Percentiles rank a stretch among this genome's conserved stretches.
Evolutionary conservation across 2,797 vertebrate genomes (phyloP).

Genomic region (Eremophila alpestris): DNA sequence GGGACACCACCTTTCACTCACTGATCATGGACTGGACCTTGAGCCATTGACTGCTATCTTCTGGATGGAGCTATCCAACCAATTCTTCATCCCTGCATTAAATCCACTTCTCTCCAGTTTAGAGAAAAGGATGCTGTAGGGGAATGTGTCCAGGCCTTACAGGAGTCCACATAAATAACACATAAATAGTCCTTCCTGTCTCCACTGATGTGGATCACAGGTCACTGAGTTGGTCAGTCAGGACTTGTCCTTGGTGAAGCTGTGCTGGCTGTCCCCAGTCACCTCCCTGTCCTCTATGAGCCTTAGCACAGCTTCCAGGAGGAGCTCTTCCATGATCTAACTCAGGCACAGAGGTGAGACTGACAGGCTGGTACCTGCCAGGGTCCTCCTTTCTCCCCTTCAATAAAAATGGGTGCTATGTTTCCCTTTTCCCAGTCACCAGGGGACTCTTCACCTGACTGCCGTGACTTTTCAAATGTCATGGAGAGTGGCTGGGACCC

Average conservation of each 20-base stretch:
- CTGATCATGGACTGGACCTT: accelerated
- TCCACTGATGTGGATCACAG: not conserved
- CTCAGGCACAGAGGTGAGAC: not conserved
- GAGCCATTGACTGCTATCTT: accelerated
- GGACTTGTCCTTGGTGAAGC: not conserved
- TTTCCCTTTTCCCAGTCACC: not conserved
- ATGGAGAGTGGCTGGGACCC: not conserved
- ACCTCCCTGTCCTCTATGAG: not conserved
- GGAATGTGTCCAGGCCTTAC: not conserved
- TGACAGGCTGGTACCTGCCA: not conserved
- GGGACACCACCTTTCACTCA: not conserved
- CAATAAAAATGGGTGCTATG: not conserved
- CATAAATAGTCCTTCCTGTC: not conserved
- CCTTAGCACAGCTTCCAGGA: not conserved
- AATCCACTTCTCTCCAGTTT: not conserved
- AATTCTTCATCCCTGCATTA: not conserved
- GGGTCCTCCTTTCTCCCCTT: not conserved
- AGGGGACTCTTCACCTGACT: not conserved
- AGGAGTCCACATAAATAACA: not conserved
- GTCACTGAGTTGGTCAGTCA: not conserved
- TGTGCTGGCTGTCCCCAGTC: not conserved
- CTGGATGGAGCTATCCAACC: not conserved
- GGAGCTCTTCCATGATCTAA: not conserved
- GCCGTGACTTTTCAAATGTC: not conserved
- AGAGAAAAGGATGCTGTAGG: not conserved